A percentile compares a stretch with the other conserved stretches of the same genome.
These are phyloP conservation scores for Rousettus leschenaultii DNA, from an alignment of 2,113 vertebrate species.

Conservation along the genomic window DNA sequence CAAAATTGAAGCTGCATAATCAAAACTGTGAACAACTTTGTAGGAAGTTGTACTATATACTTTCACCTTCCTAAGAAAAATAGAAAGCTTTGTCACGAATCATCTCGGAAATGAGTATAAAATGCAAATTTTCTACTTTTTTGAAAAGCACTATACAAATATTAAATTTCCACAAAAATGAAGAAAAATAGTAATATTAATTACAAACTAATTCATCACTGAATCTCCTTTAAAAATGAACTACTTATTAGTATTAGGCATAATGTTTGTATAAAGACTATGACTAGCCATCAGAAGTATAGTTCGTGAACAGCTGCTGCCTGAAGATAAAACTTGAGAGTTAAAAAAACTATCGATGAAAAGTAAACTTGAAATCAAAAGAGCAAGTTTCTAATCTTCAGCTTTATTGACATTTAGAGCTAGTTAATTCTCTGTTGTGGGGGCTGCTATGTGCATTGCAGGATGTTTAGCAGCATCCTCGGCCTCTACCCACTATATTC, in stretches of 20 bases:
- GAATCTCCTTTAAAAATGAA: slow-evolving; percentile 9
- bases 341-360: background rate
- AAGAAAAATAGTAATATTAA: slow-evolving; percentile 22
- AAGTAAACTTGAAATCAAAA: background rate
- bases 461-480: background rate
- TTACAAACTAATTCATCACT: background rate
- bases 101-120: background rate
- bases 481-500: background rate
- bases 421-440: background rate
- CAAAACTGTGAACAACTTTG: slow-evolving; percentile 97
- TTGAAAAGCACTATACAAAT: background rate
- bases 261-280: background rate
- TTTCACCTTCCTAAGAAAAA: slow-evolving; percentile 91
- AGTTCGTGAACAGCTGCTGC: background rate
- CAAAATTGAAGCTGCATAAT: slow-evolving; percentile 93
- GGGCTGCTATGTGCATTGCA: background rate
- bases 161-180: background rate
- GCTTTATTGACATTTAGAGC: no score
- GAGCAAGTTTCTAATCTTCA: background rate
- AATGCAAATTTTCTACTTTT: background rate
- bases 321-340: background rate
- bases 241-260: background rate
- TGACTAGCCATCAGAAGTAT: background rate
- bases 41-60: slow-evolving; percentile 96
- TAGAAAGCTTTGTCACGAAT: slow-evolving; percentile 31